These are phyloP conservation scores for Leptocoma aspasia DNA, from an alignment of 2,113 vertebrate species.

Conservation along the genomic window DNA sequence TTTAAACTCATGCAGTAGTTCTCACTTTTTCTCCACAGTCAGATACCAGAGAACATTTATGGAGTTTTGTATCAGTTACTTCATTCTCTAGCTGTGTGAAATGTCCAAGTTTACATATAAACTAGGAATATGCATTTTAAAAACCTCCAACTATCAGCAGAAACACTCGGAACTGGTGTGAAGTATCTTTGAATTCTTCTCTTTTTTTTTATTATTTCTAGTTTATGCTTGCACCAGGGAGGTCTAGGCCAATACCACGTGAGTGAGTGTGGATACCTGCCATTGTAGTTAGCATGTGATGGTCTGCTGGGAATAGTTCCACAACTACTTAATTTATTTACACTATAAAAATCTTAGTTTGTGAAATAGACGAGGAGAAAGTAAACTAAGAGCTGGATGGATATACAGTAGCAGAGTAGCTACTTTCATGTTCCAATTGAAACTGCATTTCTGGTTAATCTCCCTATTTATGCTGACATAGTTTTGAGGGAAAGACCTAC, in stretches of 20 bases:
- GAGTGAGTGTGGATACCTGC: background rate
- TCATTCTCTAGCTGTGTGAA: background rate
- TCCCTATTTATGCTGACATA: background rate
- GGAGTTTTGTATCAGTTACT: background rate
- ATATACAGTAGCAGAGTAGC: background rate
- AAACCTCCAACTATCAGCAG: background rate
- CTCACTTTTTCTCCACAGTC: background rate
- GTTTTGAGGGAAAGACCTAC: background rate
- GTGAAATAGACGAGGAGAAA: background rate
- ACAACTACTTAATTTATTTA: background rate
- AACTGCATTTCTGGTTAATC: background rate
- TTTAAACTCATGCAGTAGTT: background rate
- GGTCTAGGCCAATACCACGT: background rate
- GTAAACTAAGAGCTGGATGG: background rate
- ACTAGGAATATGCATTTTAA: background rate
- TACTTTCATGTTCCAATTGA: background rate
- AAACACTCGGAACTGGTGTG: background rate
- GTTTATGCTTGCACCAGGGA: background rate
- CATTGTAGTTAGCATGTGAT: background rate
- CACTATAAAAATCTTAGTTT: background rate
- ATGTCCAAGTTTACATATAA: background rate
- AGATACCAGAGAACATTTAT: background rate
- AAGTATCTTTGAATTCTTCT: background rate
- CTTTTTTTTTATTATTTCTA: background rate
- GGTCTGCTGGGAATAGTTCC: background rate